Conservation (phyloP, 64 coral and sea anemone species). For the Hydrozoanthus tunicans region DNA sequence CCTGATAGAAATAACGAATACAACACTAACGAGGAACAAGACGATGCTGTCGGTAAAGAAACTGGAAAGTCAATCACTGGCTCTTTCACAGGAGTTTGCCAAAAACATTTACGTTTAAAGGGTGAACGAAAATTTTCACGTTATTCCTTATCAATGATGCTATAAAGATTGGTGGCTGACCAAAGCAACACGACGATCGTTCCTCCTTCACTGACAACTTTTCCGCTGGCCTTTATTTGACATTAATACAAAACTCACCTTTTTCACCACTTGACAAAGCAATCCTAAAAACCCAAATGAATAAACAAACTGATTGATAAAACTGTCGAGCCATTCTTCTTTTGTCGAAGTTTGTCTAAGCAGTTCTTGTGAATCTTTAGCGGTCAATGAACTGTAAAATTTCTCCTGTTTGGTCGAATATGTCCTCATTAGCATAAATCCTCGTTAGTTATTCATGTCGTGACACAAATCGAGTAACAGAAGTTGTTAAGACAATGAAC, state of each 20-base stretch:
- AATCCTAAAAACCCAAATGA: background rate
- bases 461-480: conserved; percentile 39
- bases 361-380: conserved; percentile 33
- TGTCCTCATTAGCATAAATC: conserved; percentile 14
- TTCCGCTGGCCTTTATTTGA: background rate
- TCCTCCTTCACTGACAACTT: background rate
- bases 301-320: conserved; percentile 15
- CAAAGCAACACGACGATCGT: background rate
- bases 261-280: background rate
- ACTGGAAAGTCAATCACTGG: too few species aligned
- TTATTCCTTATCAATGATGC: too few species aligned
- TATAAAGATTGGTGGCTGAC: background rate
- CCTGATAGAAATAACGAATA: too few species aligned
- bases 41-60: too few species aligned
- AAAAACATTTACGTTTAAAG: too few species aligned
- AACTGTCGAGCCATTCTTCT: conserved; percentile 25
- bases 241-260: conserved; percentile 11
- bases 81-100: too few species aligned
- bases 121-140: too few species aligned
- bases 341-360: background rate
- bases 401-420: conserved; percentile 11
- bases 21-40: too few species aligned
- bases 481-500: background rate
- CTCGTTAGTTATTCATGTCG: conserved; percentile 38
- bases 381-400: conserved; percentile 11